These are phyloP conservation scores for Anthophora plumipes DNA, from an alignment of 2,888 invertebrate species.

Conservation along the genomic window DNA sequence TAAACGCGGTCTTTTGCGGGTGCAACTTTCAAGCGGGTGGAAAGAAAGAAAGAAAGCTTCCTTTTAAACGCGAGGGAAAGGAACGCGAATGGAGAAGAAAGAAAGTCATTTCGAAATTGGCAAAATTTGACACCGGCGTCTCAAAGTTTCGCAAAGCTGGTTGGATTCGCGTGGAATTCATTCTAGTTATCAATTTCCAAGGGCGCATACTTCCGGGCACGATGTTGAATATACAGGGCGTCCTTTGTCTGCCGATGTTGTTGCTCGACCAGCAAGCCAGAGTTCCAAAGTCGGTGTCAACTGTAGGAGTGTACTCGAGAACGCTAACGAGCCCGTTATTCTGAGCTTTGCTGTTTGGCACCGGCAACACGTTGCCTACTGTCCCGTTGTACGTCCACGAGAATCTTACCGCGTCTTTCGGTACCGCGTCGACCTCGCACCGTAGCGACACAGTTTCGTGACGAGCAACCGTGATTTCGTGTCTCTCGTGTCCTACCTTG, in stretches of 20 bases:
- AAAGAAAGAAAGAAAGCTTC: neutral
- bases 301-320: constrained; percentile 87
- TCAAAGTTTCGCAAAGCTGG: neutral
- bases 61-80: too few relatives aligned
- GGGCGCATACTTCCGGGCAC: constrained; percentile 90
- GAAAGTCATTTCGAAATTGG: neutral
- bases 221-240: constrained; percentile 93
- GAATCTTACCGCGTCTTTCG: constrained; percentile 89
- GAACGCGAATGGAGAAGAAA: neutral
- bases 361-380: constrained; percentile 90
- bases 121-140: neutral
- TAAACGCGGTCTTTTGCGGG: neutral
- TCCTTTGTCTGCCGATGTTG: constrained; percentile 91
- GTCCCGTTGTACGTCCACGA: constrained; percentile 95
- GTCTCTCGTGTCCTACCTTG: constrained; percentile 89
- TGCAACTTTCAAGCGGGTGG: neutral
- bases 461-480: constrained; percentile 90
- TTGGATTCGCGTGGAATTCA: neutral
- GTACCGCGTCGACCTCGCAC: constrained; percentile 93
- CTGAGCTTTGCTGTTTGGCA: constrained; percentile 87
- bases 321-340: constrained; percentile 85
- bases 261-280: constrained; percentile 96
- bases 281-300: constrained; percentile 90
- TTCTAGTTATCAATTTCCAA: constrained; percentile 21
- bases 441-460: constrained; percentile 90